These are phyloP conservation scores for Eurytoma adleriae DNA, from an alignment of 2,888 invertebrate species.

Conservation along the genomic window DNA sequence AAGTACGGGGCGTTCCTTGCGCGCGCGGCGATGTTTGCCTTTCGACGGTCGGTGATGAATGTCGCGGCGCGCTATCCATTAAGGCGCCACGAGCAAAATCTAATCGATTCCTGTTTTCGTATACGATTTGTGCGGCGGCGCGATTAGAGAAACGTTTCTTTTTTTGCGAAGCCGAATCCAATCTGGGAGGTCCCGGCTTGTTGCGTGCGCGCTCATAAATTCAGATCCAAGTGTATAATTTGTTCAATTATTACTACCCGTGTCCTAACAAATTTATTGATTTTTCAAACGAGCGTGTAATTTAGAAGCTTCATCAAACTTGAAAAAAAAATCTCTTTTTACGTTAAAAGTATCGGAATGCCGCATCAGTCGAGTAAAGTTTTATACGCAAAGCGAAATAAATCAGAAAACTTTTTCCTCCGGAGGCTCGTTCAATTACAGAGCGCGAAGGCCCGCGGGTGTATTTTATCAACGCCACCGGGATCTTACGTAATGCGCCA, in stretches of 20 bases:
- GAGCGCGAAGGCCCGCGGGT: neutral
- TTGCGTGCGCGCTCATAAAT: constrained; percentile 40
- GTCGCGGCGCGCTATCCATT: constrained; percentile 33
- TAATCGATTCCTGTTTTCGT: constrained; percentile 44
- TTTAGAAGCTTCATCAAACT: no score
- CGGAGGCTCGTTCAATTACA: neutral
- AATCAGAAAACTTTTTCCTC: constrained; percentile 22
- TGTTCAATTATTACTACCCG: neutral
- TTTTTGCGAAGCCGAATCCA: constrained; percentile 22
- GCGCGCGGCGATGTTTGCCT: constrained; percentile 29
- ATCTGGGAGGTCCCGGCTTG: constrained; percentile 42
- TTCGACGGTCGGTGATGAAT: constrained; percentile 44
- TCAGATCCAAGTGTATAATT: constrained; percentile 21
- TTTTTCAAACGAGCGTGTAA: no score
- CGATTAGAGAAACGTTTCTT: neutral
- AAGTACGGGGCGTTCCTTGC: constrained; percentile 6
- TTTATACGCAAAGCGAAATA: neutral
- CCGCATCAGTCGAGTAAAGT: neutral
- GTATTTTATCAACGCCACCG: neutral
- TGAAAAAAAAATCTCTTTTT: no score
- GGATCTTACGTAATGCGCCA: constrained; percentile 24
- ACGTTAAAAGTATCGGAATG: no score
- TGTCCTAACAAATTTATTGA: neutral
- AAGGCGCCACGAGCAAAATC: constrained; percentile 24
- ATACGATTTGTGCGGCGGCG: constrained; percentile 26